Evolutionary conservation across 2,113 vertebrate species (phyloP).

Genomic region (Paramormyrops kingsleyae): DNA sequence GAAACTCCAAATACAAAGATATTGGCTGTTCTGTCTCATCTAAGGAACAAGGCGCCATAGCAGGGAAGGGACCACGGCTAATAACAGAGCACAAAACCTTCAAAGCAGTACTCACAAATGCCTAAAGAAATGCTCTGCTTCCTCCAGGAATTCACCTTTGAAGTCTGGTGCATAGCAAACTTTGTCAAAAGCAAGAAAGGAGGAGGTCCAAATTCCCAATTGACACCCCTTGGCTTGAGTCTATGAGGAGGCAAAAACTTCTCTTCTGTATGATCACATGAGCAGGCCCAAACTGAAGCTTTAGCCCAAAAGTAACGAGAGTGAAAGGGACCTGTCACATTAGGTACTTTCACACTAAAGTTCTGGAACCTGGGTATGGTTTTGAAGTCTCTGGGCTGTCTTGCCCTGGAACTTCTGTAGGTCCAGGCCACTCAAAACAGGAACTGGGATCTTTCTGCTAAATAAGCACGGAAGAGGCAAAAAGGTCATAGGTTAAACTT

Average conservation of each 20-base stretch:
- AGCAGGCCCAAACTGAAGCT: neutral
- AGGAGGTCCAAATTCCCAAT: slow-evolving; percentile 15
- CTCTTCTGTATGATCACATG: slow-evolving; percentile 1
- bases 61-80: neutral
- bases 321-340: neutral
- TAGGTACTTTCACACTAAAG: neutral
- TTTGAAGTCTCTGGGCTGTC: neutral
- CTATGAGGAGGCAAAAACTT: neutral
- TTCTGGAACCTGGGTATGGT: neutral
- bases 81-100: neutral
- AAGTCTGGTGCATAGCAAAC: neutral
- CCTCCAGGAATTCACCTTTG: slow-evolving; percentile 10
- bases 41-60: neutral
- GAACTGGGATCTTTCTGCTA: neutral
- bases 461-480: neutral
- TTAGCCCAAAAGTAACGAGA: neutral
- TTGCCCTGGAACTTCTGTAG: neutral
- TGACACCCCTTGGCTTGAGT: neutral
- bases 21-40: neutral
- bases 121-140: neutral
- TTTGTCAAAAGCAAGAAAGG: neutral
- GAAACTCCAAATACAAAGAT: neutral
- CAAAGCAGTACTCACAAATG: slow-evolving; percentile 5
- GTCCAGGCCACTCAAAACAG: neutral
- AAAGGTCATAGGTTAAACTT: neutral